Base-by-base conservation (phyloP, 2,797 vertebrate species). In the Gymnoscopelus microlampas region DNA sequence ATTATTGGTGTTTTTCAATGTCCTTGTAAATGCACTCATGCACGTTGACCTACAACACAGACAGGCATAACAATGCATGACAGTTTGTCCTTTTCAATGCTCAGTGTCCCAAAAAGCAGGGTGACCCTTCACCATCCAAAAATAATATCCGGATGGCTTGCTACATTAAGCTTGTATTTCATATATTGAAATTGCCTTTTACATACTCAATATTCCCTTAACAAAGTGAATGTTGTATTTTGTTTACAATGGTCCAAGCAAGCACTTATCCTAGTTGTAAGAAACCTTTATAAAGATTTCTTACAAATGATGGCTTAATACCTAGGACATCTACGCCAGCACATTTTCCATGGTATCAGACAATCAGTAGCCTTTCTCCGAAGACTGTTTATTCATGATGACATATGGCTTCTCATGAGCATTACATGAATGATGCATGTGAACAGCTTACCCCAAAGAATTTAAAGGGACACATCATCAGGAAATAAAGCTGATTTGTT, bases 41-140 rank as follows among this genome's bases (percentile, higher is more conserved):
- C 85, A 84, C 85, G 81, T 83, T 90, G 91, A 91, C 91, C 88
- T 81, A 93, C 87, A 91, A 91, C 88, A 88, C 85, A 83, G 79
- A 86, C 64, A 88, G 89, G 91, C 71, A 67, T 89, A 83, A 91
- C 86, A 86, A 88, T 53, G 80, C 76, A 77, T 89, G 90, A 89
- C 90, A 89, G 85, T 79, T 87, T 87, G 85, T 90, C 89, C 90
- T 90, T 91, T 91, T 91, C 86, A 90, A 89, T 88, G 88, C 86
- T 77, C 61, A 44, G 60, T 64, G 81, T 86, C 89, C 84, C 86
- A 76, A 87, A 86, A 90, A 86, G 83, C 89, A 68, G 70, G 64
- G 70, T 68, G 85, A 63, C 82, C 83, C 78, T 82, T 89, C 68
- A 32, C 79, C 76, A 82, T 67, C 77, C 66, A 61, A 60, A 53